Conservation (phyloP, 2,888 invertebrate species). For the Adelphocoris suturalis region DNA sequence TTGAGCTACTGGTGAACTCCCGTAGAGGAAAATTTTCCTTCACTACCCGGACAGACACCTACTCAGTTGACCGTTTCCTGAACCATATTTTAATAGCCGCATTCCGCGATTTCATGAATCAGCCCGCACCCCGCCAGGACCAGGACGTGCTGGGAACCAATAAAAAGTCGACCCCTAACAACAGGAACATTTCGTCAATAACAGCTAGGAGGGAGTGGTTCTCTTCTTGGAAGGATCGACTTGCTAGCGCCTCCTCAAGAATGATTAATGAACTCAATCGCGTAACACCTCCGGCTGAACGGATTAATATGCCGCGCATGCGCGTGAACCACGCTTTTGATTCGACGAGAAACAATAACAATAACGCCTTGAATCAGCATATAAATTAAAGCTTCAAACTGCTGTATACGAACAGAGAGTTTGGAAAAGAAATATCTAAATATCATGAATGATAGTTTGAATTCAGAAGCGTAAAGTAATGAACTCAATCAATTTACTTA, state of each 20-base stretch:
- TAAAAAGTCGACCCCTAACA: neutral
- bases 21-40: neutral
- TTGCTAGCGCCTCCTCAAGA: conserved; percentile 4
- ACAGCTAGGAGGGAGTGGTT: neutral
- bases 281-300: neutral
- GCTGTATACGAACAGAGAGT: neutral
- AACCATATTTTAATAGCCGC: neutral
- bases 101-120: conserved; percentile 32
- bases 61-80: neutral
- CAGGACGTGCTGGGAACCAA: neutral
- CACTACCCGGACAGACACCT: conserved; percentile 4
- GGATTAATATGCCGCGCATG: conserved; percentile 11
- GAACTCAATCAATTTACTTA: too few relatives aligned
- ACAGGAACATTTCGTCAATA: conserved; percentile 20
- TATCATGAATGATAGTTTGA: too few relatives aligned
- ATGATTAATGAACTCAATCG: conserved; percentile 11
- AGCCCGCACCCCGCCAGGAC: neutral
- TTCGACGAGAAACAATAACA: conserved; percentile 2
- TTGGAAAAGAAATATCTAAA: neutral
- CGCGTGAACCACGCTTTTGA: neutral
- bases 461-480: too few relatives aligned
- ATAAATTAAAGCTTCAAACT: neutral
- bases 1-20: neutral
- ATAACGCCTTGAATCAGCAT: neutral
- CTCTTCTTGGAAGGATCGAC: neutral